Conservation (phyloP, 2,797 vertebrate genomes). For the Sebastes cheni region DNA sequence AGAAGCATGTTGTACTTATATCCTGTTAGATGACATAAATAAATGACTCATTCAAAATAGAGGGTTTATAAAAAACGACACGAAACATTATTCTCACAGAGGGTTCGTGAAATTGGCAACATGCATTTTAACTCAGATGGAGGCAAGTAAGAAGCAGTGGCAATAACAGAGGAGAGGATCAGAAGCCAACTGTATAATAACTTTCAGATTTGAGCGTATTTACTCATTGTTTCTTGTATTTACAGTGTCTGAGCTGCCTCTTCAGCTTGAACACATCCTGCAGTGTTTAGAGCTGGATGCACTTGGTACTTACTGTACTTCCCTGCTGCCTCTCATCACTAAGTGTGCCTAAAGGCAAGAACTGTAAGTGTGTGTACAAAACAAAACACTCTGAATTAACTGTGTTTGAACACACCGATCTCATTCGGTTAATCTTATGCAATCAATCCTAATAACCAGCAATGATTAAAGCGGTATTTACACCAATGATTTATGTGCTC, state of each 20-base stretch:
- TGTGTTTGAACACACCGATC: constrained; percentile 17
- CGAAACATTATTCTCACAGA: constrained; percentile 19
- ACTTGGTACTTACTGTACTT: not conserved
- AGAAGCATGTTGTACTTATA: constrained; percentile 40
- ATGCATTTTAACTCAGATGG: constrained; percentile 2
- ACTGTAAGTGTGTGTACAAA: constrained; percentile 21
- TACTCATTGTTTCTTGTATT: constrained; percentile 16
- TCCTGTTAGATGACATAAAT: constrained; percentile 36
- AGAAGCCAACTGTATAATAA: constrained; percentile 31
- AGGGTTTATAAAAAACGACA: constrained; percentile 46
- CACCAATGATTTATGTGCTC: not conserved
- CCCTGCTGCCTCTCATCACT: not conserved
- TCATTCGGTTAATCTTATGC: constrained; percentile 4
- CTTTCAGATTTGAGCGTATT: constrained; percentile 35
- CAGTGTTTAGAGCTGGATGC: not conserved
- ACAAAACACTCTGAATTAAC: constrained; percentile 26
- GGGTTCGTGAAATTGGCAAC: constrained; percentile 24
- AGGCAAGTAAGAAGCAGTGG: constrained; percentile 18
- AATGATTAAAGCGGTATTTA: constrained; percentile 9
- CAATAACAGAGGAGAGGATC: constrained; percentile 7
- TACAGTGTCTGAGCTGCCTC: not conserved
- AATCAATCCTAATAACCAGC: constrained; percentile 28
- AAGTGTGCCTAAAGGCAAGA: constrained; percentile 11
- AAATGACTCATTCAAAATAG: constrained; percentile 45
- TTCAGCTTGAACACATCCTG: constrained; percentile 11